phyloP scores from a whole-genome alignment of 2,797 vertebrate genomes.

The Rhadinocentrus ornatus region DNA sequence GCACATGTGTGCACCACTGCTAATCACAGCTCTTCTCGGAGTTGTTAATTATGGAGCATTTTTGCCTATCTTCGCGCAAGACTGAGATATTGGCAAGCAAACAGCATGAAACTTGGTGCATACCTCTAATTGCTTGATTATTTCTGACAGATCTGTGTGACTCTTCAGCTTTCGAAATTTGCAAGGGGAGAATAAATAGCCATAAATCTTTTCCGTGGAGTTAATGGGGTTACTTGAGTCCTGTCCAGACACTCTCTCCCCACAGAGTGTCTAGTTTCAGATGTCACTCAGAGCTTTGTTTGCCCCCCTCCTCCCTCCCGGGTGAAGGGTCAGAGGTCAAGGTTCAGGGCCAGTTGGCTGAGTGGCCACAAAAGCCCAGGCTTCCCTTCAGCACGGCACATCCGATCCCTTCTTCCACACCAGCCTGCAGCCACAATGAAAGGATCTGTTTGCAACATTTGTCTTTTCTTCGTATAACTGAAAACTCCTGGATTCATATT shows the following conservation, averaged over 20 bases:
- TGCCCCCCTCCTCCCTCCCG: slow-evolving; percentile 66
- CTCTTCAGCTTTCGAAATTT: slow-evolving; percentile 59
- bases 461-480: slow-evolving; percentile 63
- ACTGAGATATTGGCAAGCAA: slow-evolving; percentile 68
- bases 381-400: slow-evolving; percentile 79
- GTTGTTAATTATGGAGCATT: slow-evolving; percentile 63
- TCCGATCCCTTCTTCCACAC: slow-evolving; percentile 75
- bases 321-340: slow-evolving; percentile 85
- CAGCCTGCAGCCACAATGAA: slow-evolving; percentile 62
- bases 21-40: slow-evolving; percentile 53
- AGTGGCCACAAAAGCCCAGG: slow-evolving; percentile 81
- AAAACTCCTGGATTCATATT: slow-evolving; percentile 58
- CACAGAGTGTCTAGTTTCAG: slow-evolving; percentile 82
- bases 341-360: slow-evolving; percentile 84
- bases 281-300: slow-evolving; percentile 86
- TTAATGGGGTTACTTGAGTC: slow-evolving; percentile 84
- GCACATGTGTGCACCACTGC: slow-evolving; percentile 51
- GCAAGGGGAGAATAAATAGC: slow-evolving; percentile 64
- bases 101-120: slow-evolving; percentile 60
- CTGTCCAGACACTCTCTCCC: slow-evolving; percentile 81
- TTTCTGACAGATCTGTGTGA: slow-evolving; percentile 64
- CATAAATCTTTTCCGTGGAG: slow-evolving; percentile 78
- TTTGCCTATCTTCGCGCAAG: slow-evolving; percentile 58
- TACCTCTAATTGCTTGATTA: slow-evolving; percentile 73
- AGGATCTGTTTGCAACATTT: slow-evolving; percentile 74